Evolutionary conservation across 1,140 invertebrate genomes (phyloP), one percentile per base, ranked within the genome.

Genomic region (Microplitis mediator): DNA sequence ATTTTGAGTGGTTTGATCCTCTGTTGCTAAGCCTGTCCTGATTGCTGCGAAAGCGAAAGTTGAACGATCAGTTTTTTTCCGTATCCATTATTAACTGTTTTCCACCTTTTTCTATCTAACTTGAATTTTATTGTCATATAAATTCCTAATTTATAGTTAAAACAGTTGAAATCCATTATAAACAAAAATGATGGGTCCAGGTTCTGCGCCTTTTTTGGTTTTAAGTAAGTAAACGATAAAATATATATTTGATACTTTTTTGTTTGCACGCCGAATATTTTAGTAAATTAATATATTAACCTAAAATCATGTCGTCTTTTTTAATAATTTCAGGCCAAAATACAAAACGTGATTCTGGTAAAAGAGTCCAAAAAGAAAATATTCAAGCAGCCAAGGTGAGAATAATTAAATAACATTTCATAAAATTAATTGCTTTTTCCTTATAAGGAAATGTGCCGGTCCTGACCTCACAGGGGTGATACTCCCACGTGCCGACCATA

Each of bases 311-410:
- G 73, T 75, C 67, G 56, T 75, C 65, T 74, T 63, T 78, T 80
- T 77, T 77, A 23, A 84, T 83, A 73, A 71, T 88, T 88, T 82
- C 85, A 95, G 93, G 95, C 89, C 95, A 97, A 90, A 98, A 99
- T 85, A 98, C 97, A 74, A 98, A 98, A 89, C 91, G 98, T 80
- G 97, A 99, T 82, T 95, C 93, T 73, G 98, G 98, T 65, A 91
- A 93, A 77, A 98, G 98, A 89, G 98, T 99, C 85, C 98, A 99
- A 89, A 87, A 96, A 76, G 97, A 98, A 86, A 99, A 99, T 90
- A 98, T 99, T 76, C 93, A 92, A 85, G 97, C 98, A 81, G 98
- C 96, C 87, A 99, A 99, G 92, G 96, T 97, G 88, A 89, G 83
- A 73, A 3, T 0, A 68, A n/a, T 11, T 75, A 68, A 16, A 23